Evolutionary conservation across 2,113 vertebrate species (phyloP).

Genomic region (Trichechus manatus): DNA sequence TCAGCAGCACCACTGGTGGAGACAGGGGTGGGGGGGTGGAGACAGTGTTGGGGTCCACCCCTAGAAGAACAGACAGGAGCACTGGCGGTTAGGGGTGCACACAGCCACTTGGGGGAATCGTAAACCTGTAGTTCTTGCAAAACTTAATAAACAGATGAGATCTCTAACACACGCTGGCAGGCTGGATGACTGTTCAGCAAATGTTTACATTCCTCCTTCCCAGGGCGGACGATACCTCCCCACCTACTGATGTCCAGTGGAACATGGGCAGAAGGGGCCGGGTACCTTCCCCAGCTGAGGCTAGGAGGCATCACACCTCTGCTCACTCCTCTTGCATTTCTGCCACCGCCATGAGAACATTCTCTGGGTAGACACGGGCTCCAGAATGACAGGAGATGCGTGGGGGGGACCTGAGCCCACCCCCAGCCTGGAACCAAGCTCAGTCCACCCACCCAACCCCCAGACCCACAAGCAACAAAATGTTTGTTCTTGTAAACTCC

Average conservation of each 20-base stretch:
- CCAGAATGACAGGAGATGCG: rapidly evolving
- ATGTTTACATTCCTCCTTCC: not conserved
- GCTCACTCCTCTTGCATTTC: not conserved
- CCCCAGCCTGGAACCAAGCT: too few relatives aligned
- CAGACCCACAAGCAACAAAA: not conserved
- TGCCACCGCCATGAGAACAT: not conserved
- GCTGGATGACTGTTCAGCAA: not conserved
- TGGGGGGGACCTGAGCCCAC: not conserved
- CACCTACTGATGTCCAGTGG: too few relatives aligned
- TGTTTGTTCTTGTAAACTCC: not conserved
- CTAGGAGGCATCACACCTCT: not conserved
- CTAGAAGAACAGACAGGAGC: not conserved
- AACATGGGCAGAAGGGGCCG: not conserved
- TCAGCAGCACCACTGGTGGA: not conserved
- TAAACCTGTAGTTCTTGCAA: not conserved
- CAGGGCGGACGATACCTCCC: not conserved
- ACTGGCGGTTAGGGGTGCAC: not conserved
- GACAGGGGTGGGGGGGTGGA: not conserved
- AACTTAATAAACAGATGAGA: not conserved
- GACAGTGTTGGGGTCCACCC: not conserved
- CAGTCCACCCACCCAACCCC: not conserved
- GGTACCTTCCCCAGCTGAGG: too few relatives aligned
- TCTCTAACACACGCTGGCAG: rapidly evolving
- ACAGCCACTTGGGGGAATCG: rapidly evolving
- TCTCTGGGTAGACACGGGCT: too few relatives aligned